Percentiles rank a stretch among this genome's conserved stretches.
These are phyloP conservation scores for Acleris sparsana DNA, from an alignment of 2,888 invertebrate species.

Conservation along the genomic window DNA sequence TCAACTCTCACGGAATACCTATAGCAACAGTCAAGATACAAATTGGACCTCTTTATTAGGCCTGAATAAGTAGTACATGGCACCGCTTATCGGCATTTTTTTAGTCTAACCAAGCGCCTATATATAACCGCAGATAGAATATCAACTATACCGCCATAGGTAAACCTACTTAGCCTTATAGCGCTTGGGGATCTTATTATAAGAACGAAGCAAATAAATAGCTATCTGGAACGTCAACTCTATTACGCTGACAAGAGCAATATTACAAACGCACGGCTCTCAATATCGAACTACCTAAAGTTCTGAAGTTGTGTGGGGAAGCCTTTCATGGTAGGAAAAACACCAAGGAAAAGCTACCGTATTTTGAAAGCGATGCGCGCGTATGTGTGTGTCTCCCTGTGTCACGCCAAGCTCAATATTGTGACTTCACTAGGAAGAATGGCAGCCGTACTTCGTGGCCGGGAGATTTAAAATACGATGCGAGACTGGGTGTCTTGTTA, in stretches of 20 bases:
- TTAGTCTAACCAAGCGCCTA: too few species aligned
- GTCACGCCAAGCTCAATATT: slow-evolving; percentile 25
- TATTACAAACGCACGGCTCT: slow-evolving; percentile 13
- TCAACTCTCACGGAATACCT: too few species aligned
- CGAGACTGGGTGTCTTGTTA: slow-evolving; percentile 21
- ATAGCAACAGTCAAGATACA: too few species aligned
- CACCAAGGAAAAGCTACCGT: slow-evolving; percentile 17
- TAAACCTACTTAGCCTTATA: neutral
- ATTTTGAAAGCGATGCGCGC: slow-evolving; percentile 22
- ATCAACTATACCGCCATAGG: slow-evolving; percentile 9
- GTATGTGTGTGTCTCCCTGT: slow-evolving; percentile 23
- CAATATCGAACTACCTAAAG: slow-evolving; percentile 27
- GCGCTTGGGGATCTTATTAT: slow-evolving; percentile 1
- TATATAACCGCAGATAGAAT: neutral
- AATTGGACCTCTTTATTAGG: too few species aligned
- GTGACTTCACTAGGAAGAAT: slow-evolving; percentile 21
- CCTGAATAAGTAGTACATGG: too few species aligned
- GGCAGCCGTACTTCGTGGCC: slow-evolving; percentile 18
- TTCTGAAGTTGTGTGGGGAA: slow-evolving; percentile 22
- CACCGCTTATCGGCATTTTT: too few species aligned
- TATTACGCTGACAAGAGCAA: slow-evolving; percentile 10
- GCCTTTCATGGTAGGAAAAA: slow-evolving; percentile 26
- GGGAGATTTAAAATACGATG: slow-evolving; percentile 18
- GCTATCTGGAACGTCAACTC: neutral
- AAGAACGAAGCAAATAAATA: slow-evolving; percentile 9